Percentiles rank a stretch among this genome's conserved stretches.
Evolutionary conservation across 1,140 invertebrate genomes (phyloP).

Genomic region (Popillia japonica): DNA sequence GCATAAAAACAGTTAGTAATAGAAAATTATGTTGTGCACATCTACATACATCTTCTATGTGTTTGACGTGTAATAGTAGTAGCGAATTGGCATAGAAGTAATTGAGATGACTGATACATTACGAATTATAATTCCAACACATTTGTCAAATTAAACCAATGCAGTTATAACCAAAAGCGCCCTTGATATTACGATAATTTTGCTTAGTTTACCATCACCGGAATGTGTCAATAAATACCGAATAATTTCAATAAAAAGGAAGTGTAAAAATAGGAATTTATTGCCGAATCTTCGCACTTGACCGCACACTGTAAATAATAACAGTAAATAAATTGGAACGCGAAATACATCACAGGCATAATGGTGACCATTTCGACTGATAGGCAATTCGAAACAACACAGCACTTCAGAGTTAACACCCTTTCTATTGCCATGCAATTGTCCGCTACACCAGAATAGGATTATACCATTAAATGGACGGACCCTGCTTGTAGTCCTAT

Average conservation of each 20-base stretch:
- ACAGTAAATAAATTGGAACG: constrained; percentile 40
- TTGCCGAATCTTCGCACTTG: constrained; percentile 38
- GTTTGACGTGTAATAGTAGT: background rate
- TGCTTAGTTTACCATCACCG: background rate
- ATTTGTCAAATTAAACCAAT: background rate
- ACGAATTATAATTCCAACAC: background rate
- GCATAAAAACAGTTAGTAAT: too few relatives aligned
- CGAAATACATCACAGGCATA: constrained; percentile 42
- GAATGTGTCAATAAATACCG: constrained; percentile 34
- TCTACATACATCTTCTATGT: too few relatives aligned
- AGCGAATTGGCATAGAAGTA: background rate
- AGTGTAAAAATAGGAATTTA: constrained; percentile 37
- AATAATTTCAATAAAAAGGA: constrained; percentile 40
- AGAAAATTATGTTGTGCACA: too few relatives aligned
- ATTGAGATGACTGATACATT: background rate
- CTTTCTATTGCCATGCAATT: constrained; percentile 45
- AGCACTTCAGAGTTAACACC: constrained; percentile 43
- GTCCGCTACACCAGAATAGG: constrained; percentile 40
- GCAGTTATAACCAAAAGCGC: background rate
- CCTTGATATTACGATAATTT: background rate
- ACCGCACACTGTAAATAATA: constrained; percentile 36
- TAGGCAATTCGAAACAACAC: constrained; percentile 43
- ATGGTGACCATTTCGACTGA: constrained; percentile 43
- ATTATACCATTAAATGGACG: constrained; percentile 39
- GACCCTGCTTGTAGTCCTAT: constrained; percentile 18